phyloP scores from a whole-genome alignment of 2,888 invertebrate species.

The Phortica magna region DNA sequence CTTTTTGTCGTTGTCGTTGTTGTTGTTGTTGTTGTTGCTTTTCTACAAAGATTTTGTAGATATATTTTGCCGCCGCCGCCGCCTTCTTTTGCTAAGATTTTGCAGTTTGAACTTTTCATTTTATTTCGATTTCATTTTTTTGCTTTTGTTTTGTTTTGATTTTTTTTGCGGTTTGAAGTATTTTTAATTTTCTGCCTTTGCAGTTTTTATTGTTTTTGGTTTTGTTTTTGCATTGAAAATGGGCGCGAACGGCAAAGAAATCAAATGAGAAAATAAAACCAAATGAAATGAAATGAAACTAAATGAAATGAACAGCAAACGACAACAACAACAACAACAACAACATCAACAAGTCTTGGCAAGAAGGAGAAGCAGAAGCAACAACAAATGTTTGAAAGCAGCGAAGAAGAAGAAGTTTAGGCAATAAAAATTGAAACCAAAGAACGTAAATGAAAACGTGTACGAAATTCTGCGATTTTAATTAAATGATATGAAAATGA shows the following conservation, averaged over 20 bases:
- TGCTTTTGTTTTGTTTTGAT: conserved; percentile 31
- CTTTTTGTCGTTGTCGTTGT: conserved; percentile 30
- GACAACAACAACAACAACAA: too few relatives aligned
- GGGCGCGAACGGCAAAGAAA: conserved; percentile 54
- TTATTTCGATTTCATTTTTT: conserved; percentile 35
- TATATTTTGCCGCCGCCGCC: neutral
- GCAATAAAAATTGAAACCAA: conserved; percentile 7
- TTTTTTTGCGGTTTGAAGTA: conserved; percentile 53
- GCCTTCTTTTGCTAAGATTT: neutral
- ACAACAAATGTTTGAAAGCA: conserved; percentile 39
- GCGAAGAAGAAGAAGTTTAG: conserved; percentile 38
- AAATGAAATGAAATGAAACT: conserved; percentile 49
- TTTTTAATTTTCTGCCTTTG: conserved; percentile 72
- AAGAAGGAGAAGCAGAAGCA: conserved; percentile 35
- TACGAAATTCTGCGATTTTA: conserved; percentile 70
- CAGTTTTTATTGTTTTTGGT: conserved; percentile 64
- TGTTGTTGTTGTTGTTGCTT: conserved; percentile 32
- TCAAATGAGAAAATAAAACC: conserved; percentile 57
- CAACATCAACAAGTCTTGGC: conserved; percentile 27
- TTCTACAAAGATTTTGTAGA: neutral
- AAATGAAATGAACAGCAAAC: too few relatives aligned
- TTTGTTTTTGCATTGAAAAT: conserved; percentile 16
- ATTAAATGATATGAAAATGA: conserved; percentile 70
- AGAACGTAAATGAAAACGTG: conserved; percentile 70
- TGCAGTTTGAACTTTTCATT: conserved; percentile 32